A percentile compares a stretch with the other conserved stretches of the same genome.
These are phyloP conservation scores for Zaprionus nigranus DNA, from an alignment of 1,140 invertebrate species.

Conservation along the genomic window DNA sequence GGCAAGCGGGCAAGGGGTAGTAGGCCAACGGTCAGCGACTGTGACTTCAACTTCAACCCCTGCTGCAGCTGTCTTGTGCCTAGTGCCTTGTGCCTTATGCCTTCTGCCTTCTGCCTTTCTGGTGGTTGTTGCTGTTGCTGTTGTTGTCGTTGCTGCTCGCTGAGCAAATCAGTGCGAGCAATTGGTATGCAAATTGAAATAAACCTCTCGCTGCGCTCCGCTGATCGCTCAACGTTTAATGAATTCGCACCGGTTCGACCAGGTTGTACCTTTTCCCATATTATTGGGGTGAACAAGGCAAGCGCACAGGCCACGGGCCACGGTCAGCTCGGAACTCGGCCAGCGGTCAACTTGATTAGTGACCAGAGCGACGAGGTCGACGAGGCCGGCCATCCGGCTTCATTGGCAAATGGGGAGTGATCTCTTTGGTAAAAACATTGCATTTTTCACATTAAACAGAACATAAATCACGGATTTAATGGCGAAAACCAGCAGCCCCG, in stretches of 20 bases:
- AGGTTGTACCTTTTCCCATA: constrained; percentile 18
- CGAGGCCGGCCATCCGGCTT: background rate
- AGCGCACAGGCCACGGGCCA: constrained; percentile 9
- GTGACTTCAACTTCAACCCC: constrained; percentile 20
- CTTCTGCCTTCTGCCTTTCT: background rate
- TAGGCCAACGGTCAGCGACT: constrained; percentile 21
- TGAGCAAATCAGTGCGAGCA: constrained; percentile 74
- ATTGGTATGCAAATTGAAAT: constrained; percentile 81
- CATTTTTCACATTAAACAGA: constrained; percentile 84
- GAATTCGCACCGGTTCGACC: constrained; percentile 65
- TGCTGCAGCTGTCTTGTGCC: constrained; percentile 22
- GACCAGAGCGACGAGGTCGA: constrained; percentile 57
- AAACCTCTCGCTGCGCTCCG: constrained; percentile 41
- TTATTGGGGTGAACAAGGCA: constrained; percentile 39
- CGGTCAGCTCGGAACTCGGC: constrained; percentile 31
- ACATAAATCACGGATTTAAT: constrained; percentile 83
- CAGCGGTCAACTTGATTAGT: constrained; percentile 83
- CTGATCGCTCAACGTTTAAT: constrained; percentile 69
- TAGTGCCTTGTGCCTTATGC: no score
- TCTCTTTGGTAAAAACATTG: constrained; percentile 83
- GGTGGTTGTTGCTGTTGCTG: constrained; percentile 29
- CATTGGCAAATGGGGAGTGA: constrained; percentile 71
- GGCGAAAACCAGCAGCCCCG: constrained; percentile 37
- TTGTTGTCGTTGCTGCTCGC: constrained; percentile 30
- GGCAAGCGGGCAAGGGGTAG: constrained; percentile 1